Percentiles rank a stretch among this genome's conserved stretches.
These are phyloP conservation scores for Pontoporia blainvillei DNA, from an alignment of 2,113 vertebrate genomes.

Conservation along the genomic window DNA sequence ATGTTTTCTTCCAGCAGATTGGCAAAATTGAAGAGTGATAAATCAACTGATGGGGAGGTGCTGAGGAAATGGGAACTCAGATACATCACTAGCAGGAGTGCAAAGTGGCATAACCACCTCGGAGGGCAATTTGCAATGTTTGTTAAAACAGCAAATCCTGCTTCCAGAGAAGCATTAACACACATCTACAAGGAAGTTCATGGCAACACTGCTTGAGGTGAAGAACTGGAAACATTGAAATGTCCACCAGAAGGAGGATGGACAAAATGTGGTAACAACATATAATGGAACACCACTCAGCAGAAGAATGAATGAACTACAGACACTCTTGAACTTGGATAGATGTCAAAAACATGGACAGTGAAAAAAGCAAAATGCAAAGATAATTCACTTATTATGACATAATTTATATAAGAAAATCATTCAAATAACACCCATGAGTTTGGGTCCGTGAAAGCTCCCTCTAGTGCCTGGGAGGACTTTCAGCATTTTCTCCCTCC, in stretches of 20 bases:
- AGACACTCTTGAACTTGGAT: background rate
- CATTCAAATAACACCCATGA: background rate
- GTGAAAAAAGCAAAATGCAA: background rate
- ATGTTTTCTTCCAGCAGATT: slow-evolving; percentile 26
- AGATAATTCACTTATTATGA: background rate
- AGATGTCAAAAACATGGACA: background rate
- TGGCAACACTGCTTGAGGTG: background rate
- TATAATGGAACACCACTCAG: background rate
- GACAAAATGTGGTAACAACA: background rate
- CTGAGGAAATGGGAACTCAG: background rate
- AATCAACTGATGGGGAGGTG: slow-evolving; percentile 6
- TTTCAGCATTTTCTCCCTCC: background rate
- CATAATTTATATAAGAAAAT: background rate
- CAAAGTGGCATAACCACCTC: background rate
- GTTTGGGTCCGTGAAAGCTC: background rate
- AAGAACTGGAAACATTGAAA: fast-evolving
- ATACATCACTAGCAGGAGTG: background rate
- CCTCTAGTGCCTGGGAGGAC: background rate
- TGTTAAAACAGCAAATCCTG: background rate
- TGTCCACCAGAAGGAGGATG: background rate
- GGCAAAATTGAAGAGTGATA: slow-evolving; percentile 47
- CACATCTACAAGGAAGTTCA: background rate
- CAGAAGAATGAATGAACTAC: background rate
- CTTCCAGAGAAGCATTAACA: background rate
- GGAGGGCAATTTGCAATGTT: background rate